Percentiles rank a stretch among this genome's conserved stretches.
Conservation (phyloP, 2,113 vertebrate species). For the Chiloscyllium plagiosum region DNA sequence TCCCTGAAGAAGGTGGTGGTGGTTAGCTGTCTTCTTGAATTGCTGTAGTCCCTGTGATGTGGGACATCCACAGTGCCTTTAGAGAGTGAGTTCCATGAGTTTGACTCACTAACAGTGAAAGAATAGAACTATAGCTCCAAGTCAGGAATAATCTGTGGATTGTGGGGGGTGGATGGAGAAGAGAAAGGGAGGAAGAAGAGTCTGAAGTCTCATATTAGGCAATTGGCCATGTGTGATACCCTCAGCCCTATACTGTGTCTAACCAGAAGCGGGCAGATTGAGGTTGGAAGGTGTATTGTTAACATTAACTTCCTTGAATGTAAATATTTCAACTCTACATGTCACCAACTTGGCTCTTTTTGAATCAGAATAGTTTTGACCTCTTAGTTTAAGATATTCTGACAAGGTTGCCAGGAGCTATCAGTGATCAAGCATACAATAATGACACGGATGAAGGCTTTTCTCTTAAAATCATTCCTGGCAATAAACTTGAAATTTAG, state of each 20-base stretch:
- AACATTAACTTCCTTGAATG: not conserved
- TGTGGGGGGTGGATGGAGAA: no score
- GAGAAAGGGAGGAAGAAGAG: not conserved
- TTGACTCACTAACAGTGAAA: no score
- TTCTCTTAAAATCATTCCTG: not conserved
- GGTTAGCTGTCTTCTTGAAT: no score
- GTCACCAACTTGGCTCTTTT: not conserved
- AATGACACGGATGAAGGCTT: not conserved
- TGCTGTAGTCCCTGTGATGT: no score
- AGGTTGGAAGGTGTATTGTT: not conserved
- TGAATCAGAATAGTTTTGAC: not conserved
- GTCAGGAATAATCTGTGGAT: no score
- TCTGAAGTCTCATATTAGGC: not conserved
- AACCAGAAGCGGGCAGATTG: not conserved
- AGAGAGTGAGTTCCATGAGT: no score
- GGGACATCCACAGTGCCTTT: no score
- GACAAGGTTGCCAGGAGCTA: not conserved
- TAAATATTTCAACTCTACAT: not conserved
- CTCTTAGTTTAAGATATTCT: not conserved
- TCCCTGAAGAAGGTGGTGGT: no score
- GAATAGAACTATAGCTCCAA: no score
- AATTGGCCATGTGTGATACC: not conserved
- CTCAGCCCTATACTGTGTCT: not conserved
- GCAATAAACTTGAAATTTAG: constrained; percentile 1
- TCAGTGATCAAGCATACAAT: constrained; percentile 20